Evolutionary conservation across 2,888 invertebrate genomes (phyloP).

Genomic region (Nephrotoma guestfalica): DNA sequence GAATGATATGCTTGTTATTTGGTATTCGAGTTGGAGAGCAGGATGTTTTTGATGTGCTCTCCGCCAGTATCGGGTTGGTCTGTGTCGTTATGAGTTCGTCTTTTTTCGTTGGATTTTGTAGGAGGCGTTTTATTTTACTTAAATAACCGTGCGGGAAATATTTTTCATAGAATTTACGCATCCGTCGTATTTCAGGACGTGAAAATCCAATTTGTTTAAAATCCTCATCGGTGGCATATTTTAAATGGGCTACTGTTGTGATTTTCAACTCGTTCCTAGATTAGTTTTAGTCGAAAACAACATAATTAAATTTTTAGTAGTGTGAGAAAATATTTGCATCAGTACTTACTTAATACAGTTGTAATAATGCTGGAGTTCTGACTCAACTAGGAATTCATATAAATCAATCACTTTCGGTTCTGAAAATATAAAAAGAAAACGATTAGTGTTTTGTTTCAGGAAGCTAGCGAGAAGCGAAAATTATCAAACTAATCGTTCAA

Average conservation of each 20-base stretch:
- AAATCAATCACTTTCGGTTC: slow-evolving; percentile 40
- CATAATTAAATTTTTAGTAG: background rate
- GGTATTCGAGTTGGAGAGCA: slow-evolving; percentile 29
- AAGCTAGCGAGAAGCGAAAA: no score
- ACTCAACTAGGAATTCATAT: slow-evolving; percentile 85
- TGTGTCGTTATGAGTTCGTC: slow-evolving; percentile 35
- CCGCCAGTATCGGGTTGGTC: slow-evolving; percentile 49
- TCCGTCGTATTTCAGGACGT: slow-evolving; percentile 84
- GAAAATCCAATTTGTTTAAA: slow-evolving; percentile 82
- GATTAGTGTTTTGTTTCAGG: background rate
- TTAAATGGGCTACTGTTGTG: slow-evolving; percentile 73
- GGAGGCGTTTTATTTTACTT: slow-evolving; percentile 75
- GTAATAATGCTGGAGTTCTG: slow-evolving; percentile 88
- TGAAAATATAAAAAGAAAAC: slow-evolving; percentile 16
- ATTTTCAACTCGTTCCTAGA: slow-evolving; percentile 81
- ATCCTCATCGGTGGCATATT: slow-evolving; percentile 90
- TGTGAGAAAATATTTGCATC: background rate
- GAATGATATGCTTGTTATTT: slow-evolving; percentile 73
- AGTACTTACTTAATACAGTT: slow-evolving; percentile 48
- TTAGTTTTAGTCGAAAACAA: background rate
- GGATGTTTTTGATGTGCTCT: slow-evolving; percentile 18
- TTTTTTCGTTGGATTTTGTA: slow-evolving; percentile 40
- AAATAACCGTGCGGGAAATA: slow-evolving; percentile 89
- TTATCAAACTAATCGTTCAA: no score
- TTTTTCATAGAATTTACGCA: slow-evolving; percentile 87